A percentile compares a stretch with the other conserved stretches of the same genome.
These are phyloP conservation scores for Cebuella pygmaea DNA, from an alignment of 2,797 vertebrate genomes.

Conservation along the genomic window DNA sequence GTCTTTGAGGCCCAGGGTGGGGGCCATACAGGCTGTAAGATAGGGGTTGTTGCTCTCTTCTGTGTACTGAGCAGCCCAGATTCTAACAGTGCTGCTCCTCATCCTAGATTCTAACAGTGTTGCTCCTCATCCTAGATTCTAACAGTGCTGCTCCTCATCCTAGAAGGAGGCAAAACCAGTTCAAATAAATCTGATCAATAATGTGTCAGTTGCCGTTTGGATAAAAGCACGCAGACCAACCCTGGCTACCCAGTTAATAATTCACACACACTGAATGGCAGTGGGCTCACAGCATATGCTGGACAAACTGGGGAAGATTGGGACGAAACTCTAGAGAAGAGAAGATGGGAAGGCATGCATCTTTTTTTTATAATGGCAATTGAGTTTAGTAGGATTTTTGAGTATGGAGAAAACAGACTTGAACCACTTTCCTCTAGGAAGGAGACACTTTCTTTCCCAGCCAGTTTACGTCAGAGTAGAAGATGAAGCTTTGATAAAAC, in stretches of 20 bases:
- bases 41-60: background rate
- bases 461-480: slow-evolving; percentile 68
- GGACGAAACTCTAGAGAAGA: background rate
- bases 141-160: background rate
- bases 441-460: slow-evolving; percentile 58
- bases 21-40: background rate
- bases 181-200: background rate
- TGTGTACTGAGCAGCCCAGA: background rate
- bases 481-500: slow-evolving; percentile 72
- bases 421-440: slow-evolving; percentile 69
- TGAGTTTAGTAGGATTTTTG: background rate
- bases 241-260: background rate
- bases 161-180: background rate
- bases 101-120: too few species aligned
- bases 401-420: slow-evolving; percentile 55
- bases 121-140: background rate
- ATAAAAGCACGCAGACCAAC: background rate
- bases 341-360: background rate
- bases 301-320: background rate
- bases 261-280: background rate
- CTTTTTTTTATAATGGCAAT: background rate
- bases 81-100: background rate
- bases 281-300: background rate
- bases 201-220: background rate
- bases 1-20: background rate